Evolutionary conservation across 92 coral and sea anemone species (phyloP).

Genomic region (Parazoanthus darwini): DNA sequence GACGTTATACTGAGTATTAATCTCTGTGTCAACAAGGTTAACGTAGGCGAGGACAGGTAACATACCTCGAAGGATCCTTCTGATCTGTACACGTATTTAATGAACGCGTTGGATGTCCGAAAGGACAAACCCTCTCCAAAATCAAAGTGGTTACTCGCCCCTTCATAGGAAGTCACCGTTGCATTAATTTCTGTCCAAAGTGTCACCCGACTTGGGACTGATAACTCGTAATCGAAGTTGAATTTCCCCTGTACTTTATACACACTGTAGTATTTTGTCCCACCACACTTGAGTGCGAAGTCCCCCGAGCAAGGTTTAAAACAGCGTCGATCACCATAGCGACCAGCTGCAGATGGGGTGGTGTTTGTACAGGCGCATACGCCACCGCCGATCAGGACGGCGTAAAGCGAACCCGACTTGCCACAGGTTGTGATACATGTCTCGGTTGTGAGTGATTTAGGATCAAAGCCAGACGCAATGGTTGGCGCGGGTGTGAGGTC

Average conservation of each 20-base stretch:
- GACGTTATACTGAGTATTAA: too few species aligned
- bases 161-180: conserved; percentile 10
- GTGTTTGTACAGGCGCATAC: conserved; percentile 62
- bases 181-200: conserved; percentile 10
- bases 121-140: conserved; percentile 19
- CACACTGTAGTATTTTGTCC: conserved; percentile 55
- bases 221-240: conserved; percentile 32
- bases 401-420: conserved; percentile 43
- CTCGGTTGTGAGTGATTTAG: conserved; percentile 43
- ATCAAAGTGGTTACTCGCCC: conserved; percentile 9
- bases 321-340: conserved; percentile 48
- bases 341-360: conserved; percentile 37
- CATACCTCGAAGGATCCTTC: background rate
- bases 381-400: conserved; percentile 51
- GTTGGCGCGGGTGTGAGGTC: conserved; percentile 26
- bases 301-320: conserved; percentile 67
- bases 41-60: background rate
- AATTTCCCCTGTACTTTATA: conserved; percentile 53
- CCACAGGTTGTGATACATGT: conserved; percentile 68
- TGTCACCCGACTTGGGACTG: background rate
- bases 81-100: background rate
- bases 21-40: too few species aligned
- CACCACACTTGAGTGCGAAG: conserved; percentile 67
- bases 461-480: conserved; percentile 24
- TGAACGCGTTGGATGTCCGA: background rate